Evolutionary conservation across 1,140 invertebrate genomes (phyloP).

Genomic region (Bicyclus anynana): DNA sequence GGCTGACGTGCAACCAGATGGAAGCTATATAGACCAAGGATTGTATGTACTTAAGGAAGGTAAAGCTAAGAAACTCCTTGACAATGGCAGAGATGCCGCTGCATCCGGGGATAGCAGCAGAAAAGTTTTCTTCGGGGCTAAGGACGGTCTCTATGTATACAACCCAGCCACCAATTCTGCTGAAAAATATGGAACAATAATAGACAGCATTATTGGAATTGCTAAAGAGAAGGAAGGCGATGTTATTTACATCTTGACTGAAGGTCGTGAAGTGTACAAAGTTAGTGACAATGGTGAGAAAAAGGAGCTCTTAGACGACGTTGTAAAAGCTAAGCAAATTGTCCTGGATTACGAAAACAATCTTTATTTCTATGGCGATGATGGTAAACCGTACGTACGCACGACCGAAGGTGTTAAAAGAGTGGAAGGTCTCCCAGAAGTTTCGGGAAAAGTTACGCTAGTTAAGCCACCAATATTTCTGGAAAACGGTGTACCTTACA

Average conservation of each 20-base stretch:
- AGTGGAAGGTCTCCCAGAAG: slow-evolving; percentile 35
- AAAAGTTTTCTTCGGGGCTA: slow-evolving; percentile 42
- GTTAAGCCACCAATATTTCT: slow-evolving; percentile 42
- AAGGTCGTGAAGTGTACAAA: slow-evolving; percentile 43
- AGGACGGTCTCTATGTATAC: slow-evolving; percentile 50
- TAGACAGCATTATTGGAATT: slow-evolving; percentile 47
- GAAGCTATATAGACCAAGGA: slow-evolving; percentile 39
- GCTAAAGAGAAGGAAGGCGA: slow-evolving; percentile 37
- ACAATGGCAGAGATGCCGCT: slow-evolving; percentile 43
- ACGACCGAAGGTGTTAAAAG: slow-evolving; percentile 33
- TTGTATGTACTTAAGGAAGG: slow-evolving; percentile 35
- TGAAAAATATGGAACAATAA: slow-evolving; percentile 50
- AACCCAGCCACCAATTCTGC: slow-evolving; percentile 30
- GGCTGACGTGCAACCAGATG: slow-evolving; percentile 40
- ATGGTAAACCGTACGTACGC: slow-evolving; percentile 38
- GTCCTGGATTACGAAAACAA: slow-evolving; percentile 46
- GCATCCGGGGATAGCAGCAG: slow-evolving; percentile 40
- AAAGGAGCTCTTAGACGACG: slow-evolving; percentile 38
- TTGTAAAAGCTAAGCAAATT: slow-evolving; percentile 41
- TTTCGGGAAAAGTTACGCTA: slow-evolving; percentile 25
- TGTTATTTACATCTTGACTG: slow-evolving; percentile 46
- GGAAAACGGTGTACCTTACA: slow-evolving; percentile 32
- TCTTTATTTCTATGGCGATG: slow-evolving; percentile 40
- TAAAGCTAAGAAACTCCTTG: slow-evolving; percentile 41
- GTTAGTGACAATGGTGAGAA: slow-evolving; percentile 44